These are phyloP conservation scores for Neria commutata DNA, from an alignment of 2,888 invertebrate genomes.

Conservation along the genomic window DNA sequence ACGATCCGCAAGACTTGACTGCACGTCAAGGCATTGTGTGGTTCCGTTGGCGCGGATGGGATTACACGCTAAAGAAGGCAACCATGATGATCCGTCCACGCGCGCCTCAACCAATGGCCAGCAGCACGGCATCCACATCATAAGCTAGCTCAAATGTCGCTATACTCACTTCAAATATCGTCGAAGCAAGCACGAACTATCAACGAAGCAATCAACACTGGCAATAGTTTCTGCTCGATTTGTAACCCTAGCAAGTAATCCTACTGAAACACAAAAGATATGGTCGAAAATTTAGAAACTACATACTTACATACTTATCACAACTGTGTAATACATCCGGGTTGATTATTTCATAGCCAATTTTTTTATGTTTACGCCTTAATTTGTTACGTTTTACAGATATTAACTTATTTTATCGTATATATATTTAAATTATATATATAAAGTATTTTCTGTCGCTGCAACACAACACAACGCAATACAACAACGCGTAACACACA, in stretches of 20 bases:
- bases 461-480: neutral
- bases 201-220: too few species aligned
- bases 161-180: conserved; percentile 16
- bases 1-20: conserved; percentile 88
- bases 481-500: neutral
- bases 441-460: conserved; percentile 18
- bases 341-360: conserved; percentile 46
- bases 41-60: conserved; percentile 96
- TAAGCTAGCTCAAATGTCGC: conserved; percentile 19
- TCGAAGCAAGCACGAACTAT: neutral
- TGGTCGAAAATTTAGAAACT: conserved; percentile 33
- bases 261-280: conserved; percentile 26
- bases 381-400: conserved; percentile 51
- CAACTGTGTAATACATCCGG: conserved; percentile 12
- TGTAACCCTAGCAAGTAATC: neutral
- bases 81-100: conserved; percentile 90
- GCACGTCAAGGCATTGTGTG: conserved; percentile 92
- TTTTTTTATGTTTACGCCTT: conserved; percentile 39
- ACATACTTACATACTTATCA: conserved; percentile 9
- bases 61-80: conserved; percentile 87
- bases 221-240: too few species aligned
- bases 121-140: conserved; percentile 40
- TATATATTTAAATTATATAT: conserved; percentile 32
- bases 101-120: conserved; percentile 50
- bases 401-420: conserved; percentile 54